Base-by-base conservation (phyloP, 2,113 vertebrate species). In the Gymnobelideus leadbeateri region DNA sequence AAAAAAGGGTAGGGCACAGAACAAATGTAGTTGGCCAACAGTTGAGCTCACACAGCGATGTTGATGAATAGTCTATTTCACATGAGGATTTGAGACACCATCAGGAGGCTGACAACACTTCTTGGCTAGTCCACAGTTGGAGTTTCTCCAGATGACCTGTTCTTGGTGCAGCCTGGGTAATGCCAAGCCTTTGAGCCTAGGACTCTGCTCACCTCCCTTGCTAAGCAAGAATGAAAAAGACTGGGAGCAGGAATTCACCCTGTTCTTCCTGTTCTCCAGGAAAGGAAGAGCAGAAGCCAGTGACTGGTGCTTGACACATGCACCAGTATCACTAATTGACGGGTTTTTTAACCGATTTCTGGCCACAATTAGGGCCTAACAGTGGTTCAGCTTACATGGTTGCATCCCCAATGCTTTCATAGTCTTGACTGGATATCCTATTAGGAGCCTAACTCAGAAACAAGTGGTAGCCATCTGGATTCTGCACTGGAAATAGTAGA, bases 381-480 rank as follows among this genome's bases (percentile, higher is more conserved):
- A 24, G 37, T 61, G 52, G 89, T 4, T 3, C 89, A 52, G 57
- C 53, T 89, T 50, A 31, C n/a, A 2, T 84, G n/a, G 2, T 43
- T 84, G 28, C 28, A 11, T 68, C 57, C 28, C 57, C 57, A 14
- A 14, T 68, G 61, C 68, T 43, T 84, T 84, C 16, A n/a, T 43
- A 19, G 16, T 84, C 68, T 84, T 43, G 68, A 84, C n/a, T 84
- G 68, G 19, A 43, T 43, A 43, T 6, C n/a, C 68, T 84, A 8
- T 43, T 21, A 19, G n/a, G 16, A 68, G 0, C 84, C 95, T 98
- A 98, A 77, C 95, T 97, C 92, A 97, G 97, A 96, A 98, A 93
- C 93, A 98, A 96, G 92, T 94, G 96, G 92, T 96, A 97, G 4
- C 97, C 97, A 3, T 98, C 98, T 26, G 97, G 94, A 54, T 97